Conservation (phyloP, 2,888 invertebrate genomes). For the Amphipoea oculea region DNA sequence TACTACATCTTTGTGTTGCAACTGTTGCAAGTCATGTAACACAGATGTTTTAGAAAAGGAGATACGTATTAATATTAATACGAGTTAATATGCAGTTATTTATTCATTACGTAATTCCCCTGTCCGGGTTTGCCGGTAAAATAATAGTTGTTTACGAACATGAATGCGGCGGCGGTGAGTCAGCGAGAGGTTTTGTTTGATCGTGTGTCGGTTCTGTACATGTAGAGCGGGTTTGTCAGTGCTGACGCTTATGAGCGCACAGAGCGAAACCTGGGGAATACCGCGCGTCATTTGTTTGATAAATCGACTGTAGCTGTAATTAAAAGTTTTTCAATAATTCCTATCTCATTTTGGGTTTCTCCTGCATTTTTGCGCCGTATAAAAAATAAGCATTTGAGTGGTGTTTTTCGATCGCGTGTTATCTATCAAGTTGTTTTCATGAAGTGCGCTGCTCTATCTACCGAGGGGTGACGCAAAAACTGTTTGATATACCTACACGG, state of each 20-base stretch:
- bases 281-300: slow-evolving; percentile 77
- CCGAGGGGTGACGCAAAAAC: slow-evolving; percentile 72
- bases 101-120: slow-evolving; percentile 67
- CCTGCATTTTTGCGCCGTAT: slow-evolving; percentile 29
- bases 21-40: slow-evolving; percentile 13
- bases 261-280: slow-evolving; percentile 77
- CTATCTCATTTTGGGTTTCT: slow-evolving; percentile 54
- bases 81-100: slow-evolving; percentile 58
- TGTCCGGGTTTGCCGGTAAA: slow-evolving; percentile 69
- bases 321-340: slow-evolving; percentile 39
- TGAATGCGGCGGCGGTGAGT: slow-evolving; percentile 72
- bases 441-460: slow-evolving; percentile 63
- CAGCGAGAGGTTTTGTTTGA: slow-evolving; percentile 77
- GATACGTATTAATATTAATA: slow-evolving; percentile 29
- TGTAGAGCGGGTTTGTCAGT: slow-evolving; percentile 71
- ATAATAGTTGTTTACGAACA: slow-evolving; percentile 75
- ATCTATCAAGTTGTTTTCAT: slow-evolving; percentile 78
- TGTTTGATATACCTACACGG: slow-evolving; percentile 57
- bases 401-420: slow-evolving; percentile 62
- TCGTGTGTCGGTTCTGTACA: slow-evolving; percentile 75
- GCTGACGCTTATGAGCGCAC: slow-evolving; percentile 52
- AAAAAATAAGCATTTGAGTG: slow-evolving; percentile 45
- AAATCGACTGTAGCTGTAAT: slow-evolving; percentile 66
- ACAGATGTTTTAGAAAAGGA: slow-evolving; percentile 6
- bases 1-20: slow-evolving; percentile 19